phyloP scores from a whole-genome alignment of 2,888 invertebrate genomes.

The Balanococcus diminutus region DNA sequence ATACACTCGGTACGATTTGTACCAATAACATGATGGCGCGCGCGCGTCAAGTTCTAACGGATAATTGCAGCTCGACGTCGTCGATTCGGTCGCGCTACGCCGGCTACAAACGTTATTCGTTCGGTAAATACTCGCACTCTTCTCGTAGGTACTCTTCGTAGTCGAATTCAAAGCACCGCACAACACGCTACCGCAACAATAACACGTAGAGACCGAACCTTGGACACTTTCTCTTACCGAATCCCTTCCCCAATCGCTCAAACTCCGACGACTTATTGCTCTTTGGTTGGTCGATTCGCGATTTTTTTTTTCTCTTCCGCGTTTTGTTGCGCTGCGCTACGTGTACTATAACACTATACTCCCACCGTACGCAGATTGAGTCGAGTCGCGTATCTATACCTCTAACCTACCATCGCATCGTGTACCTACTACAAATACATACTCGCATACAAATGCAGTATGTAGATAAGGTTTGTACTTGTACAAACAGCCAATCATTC shows the following conservation, averaged over 20 bases:
- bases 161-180: conserved; percentile 3
- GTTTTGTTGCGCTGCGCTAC: neutral
- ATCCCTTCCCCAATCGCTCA: conserved; percentile 32
- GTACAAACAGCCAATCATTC: neutral
- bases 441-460: no score
- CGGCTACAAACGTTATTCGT: neutral
- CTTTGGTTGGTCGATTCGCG: conserved; percentile 48
- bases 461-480: no score
- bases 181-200: conserved; percentile 41
- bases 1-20: neutral
- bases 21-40: neutral
- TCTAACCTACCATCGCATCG: neutral
- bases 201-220: conserved; percentile 33
- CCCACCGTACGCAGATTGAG: neutral
- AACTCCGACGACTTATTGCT: conserved; percentile 46
- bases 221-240: conserved; percentile 53
- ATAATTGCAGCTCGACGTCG: neutral
- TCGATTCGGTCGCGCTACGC: neutral
- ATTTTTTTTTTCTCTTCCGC: conserved; percentile 49
- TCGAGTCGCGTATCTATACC: no score
- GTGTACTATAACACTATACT: neutral
- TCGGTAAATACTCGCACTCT: neutral
- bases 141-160: neutral
- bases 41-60: neutral
- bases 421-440: no score